Evolutionary conservation across 2,797 vertebrate genomes (phyloP).

Genomic region (Sebastes hubbsi): DNA sequence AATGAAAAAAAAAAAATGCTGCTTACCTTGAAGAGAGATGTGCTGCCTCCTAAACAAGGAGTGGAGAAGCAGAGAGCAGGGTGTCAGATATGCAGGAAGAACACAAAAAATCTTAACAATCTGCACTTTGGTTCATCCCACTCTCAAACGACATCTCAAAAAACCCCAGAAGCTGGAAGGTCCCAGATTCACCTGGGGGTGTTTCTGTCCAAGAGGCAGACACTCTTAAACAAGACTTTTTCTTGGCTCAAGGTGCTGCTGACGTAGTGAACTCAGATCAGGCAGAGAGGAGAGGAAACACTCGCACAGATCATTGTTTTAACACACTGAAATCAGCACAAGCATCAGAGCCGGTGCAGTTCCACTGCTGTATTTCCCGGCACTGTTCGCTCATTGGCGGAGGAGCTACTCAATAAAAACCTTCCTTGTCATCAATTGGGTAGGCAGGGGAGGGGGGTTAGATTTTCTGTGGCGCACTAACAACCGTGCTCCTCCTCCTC

Average conservation of each 20-base stretch:
- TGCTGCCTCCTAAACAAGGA: conserved; percentile 50
- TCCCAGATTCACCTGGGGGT: conserved; percentile 50
- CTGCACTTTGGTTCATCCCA: conserved; percentile 68
- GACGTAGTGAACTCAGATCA: conserved; percentile 53
- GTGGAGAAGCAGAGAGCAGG: conserved; percentile 35
- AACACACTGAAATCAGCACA: conserved; percentile 71
- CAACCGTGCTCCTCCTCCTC: conserved; percentile 50
- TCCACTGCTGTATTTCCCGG: conserved; percentile 85
- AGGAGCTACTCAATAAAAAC: conserved; percentile 74
- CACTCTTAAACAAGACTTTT: conserved; percentile 45
- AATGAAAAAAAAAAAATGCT: conserved; percentile 15
- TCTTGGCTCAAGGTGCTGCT: conserved; percentile 40
- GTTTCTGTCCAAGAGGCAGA: conserved; percentile 28
- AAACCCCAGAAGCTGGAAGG: conserved; percentile 26
- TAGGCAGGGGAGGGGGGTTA: conserved; percentile 20
- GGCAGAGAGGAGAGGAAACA: conserved; percentile 55
- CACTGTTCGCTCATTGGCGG: conserved; percentile 79
- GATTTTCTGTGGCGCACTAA: conserved; percentile 73
- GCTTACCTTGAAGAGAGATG: conserved; percentile 74
- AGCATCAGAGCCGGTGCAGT: conserved; percentile 71
- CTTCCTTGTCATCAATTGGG: conserved; percentile 71
- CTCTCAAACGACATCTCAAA: conserved; percentile 56
- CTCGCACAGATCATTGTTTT: conserved; percentile 68
- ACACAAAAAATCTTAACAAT: conserved; percentile 47
- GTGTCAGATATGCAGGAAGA: conserved; percentile 22